These are phyloP conservation scores for Pogonus chalceus DNA, from an alignment of 1,140 invertebrate species.

Conservation along the genomic window DNA sequence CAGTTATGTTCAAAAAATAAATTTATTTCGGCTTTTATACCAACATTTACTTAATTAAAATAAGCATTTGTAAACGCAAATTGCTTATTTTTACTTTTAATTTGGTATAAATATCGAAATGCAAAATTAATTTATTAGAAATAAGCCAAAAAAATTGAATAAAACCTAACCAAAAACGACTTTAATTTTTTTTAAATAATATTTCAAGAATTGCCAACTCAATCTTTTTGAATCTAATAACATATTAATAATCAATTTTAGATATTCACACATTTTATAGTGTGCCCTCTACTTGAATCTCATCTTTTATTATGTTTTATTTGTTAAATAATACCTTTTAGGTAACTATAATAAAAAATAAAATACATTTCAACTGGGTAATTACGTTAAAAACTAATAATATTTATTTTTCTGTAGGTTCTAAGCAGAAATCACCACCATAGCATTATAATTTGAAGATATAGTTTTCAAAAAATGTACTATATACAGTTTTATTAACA, in stretches of 20 bases:
- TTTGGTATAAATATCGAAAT: neutral
- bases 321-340: neutral
- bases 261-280: neutral
- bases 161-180: too few species aligned
- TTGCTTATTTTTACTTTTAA: too few species aligned
- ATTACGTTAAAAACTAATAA: too few species aligned
- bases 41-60: too few species aligned
- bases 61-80: too few species aligned
- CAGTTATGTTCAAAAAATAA: too few species aligned
- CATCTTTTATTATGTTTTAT: neutral
- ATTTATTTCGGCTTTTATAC: too few species aligned
- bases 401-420: neutral
- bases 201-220: too few species aligned
- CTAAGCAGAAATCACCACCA: conserved; percentile 1
- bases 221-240: neutral
- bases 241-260: neutral
- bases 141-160: neutral
- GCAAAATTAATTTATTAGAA: neutral
- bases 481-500: conserved; percentile 5
- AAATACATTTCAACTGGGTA: too few species aligned
- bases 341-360: too few species aligned
- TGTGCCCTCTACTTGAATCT: neutral
- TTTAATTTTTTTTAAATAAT: too few species aligned
- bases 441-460: neutral
- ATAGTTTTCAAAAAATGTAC: neutral